Conservation (phyloP, 2,113 vertebrate genomes). For the Isurus oxyrinchus region DNA sequence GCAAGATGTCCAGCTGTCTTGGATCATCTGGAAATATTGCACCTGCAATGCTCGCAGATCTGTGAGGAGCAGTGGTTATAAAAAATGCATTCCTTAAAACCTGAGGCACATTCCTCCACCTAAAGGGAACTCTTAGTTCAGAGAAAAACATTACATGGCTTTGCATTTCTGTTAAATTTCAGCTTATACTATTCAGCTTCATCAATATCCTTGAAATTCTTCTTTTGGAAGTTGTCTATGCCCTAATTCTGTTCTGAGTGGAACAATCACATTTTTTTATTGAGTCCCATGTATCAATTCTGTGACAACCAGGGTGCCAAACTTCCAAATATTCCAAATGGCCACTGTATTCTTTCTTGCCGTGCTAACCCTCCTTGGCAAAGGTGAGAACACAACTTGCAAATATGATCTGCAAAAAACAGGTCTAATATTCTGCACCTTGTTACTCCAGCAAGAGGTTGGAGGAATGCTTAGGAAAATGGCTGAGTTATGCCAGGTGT, state of each 20-base stretch:
- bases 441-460: not conserved
- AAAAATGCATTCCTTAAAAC: not conserved
- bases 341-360: not conserved
- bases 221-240: not conserved
- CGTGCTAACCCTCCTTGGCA: not conserved
- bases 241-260: not conserved
- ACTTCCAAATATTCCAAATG: not conserved
- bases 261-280: not conserved
- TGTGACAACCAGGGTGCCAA: not conserved
- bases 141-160: not conserved
- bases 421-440: not conserved
- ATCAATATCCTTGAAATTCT: not conserved
- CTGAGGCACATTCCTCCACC: not conserved
- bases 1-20: constrained; percentile 11
- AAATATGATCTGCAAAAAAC: not conserved
- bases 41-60: not conserved
- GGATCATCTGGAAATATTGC: not conserved
- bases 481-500: not conserved
- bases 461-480: not conserved
- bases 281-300: not conserved
- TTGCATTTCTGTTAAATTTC: not conserved
- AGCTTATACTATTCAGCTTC: not conserved
- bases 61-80: not conserved
- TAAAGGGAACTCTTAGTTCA: not conserved
- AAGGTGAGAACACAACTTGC: not conserved